Conservation (phyloP, 2,888 invertebrate genomes). For the Drosophila yooni region DNA sequence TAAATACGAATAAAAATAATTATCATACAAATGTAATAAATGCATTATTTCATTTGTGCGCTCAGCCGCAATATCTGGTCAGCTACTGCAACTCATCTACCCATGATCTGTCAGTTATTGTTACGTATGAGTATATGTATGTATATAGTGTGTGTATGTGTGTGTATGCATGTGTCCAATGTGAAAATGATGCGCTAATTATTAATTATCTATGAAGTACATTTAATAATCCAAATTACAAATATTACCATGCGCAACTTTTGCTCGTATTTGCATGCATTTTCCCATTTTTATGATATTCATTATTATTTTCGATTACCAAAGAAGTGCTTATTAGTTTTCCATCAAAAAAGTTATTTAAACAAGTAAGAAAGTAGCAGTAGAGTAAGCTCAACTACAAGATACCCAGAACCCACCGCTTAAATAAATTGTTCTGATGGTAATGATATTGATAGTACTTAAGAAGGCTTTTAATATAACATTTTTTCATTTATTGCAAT, state of each 20-base stretch:
- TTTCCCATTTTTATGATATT: constrained; percentile 20
- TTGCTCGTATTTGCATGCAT: constrained; percentile 9
- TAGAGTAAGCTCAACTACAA: background rate
- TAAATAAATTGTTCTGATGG: background rate
- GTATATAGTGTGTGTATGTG: background rate
- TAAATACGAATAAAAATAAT: constrained; percentile 74
- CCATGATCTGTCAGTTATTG: constrained; percentile 43
- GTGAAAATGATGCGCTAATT: constrained; percentile 68
- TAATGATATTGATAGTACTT: background rate
- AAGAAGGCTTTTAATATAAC: background rate
- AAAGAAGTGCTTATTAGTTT: constrained; percentile 62
- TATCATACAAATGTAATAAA: constrained; percentile 64
- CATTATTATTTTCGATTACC: constrained; percentile 24
- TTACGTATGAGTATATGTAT: constrained; percentile 1
- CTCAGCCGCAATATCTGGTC: constrained; percentile 48
- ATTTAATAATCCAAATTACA: constrained; percentile 72
- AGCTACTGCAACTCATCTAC: constrained; percentile 21
- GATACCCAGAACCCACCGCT: background rate
- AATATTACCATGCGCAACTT: constrained; percentile 31
- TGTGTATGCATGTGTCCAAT: constrained; percentile 14
- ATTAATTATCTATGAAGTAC: constrained; percentile 73
- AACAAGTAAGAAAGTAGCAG: background rate
- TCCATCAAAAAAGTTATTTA: background rate
- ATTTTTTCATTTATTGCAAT: no score
- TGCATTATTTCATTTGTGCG: constrained; percentile 70